A percentile compares a stretch with the other conserved stretches of the same genome.
These are phyloP conservation scores for Sphaerodactylus townsendi DNA, from an alignment of 2,113 vertebrate species.

Conservation along the genomic window DNA sequence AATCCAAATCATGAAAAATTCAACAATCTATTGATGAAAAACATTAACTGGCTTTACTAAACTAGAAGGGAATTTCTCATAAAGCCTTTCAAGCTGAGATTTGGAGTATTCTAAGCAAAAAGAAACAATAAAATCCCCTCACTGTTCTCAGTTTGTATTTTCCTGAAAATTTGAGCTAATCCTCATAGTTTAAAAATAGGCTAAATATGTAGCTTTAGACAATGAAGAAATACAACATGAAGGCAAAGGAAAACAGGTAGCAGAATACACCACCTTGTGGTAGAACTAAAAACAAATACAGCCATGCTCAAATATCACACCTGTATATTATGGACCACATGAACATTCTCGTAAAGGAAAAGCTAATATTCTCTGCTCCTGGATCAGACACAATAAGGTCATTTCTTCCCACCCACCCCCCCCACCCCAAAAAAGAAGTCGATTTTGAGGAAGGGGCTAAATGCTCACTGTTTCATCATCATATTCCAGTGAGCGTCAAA, in stretches of 20 bases:
- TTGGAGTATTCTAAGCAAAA: not conserved
- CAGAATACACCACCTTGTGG: constrained; percentile 61
- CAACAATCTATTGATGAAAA: not conserved
- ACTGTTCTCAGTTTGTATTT: not conserved
- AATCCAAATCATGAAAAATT: not conserved
- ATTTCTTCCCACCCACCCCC: not conserved
- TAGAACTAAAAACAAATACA: not conserved
- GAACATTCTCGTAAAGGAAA: not conserved
- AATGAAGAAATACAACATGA: not conserved
- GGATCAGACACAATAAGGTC: not conserved
- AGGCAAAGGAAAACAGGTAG: constrained; percentile 1
- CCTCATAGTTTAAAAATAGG: not conserved
- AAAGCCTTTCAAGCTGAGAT: constrained; percentile 4
- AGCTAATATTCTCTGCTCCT: not conserved
- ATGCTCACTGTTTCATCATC: not conserved
- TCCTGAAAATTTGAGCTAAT: not conserved
- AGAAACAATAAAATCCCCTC: not conserved
- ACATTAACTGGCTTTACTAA: not conserved
- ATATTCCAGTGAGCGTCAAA: not conserved
- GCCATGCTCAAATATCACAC: not conserved
- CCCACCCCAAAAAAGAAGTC: not conserved
- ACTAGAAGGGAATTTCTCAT: constrained; percentile 17
- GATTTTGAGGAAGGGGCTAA: not conserved
- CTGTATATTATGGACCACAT: not conserved
- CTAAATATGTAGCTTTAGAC: not conserved